Conservation (phyloP, 2,113 vertebrate species). For the Embiotoca jacksoni region DNA sequence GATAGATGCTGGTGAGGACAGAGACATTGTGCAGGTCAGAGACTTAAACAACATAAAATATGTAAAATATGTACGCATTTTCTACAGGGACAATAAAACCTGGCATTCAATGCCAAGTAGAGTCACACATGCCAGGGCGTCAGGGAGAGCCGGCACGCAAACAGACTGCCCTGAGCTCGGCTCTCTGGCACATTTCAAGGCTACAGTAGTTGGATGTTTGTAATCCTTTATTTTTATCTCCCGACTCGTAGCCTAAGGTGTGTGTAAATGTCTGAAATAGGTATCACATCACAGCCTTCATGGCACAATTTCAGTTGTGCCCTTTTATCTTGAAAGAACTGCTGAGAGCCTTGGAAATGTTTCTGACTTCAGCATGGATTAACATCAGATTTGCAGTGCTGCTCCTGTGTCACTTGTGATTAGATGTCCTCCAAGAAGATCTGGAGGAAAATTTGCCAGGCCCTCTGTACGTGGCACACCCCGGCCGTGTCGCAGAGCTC, state of each 20-base stretch:
- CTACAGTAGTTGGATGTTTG: background rate
- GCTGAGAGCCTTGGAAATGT: constrained; percentile 74
- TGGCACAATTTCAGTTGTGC: constrained; percentile 34
- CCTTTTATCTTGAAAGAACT: constrained; percentile 57
- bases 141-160: background rate
- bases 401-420: constrained; percentile 79
- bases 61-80: background rate
- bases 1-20: background rate
- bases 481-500: constrained; percentile 37
- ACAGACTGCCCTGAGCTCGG: constrained; percentile 16
- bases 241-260: background rate
- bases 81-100: constrained; percentile 11
- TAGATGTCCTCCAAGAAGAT: constrained; percentile 75
- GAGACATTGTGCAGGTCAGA: background rate
- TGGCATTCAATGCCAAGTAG: background rate
- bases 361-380: constrained; percentile 78
- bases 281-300: constrained; percentile 45
- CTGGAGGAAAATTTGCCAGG: constrained; percentile 58
- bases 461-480: constrained; percentile 25
- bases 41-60: background rate
- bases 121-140: background rate
- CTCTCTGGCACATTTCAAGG: constrained; percentile 6
- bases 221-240: background rate
- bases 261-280: constrained; percentile 51
- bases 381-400: constrained; percentile 73